Evolutionary conservation across 2,113 vertebrate genomes (phyloP).

Genomic region (Scortum barcoo): DNA sequence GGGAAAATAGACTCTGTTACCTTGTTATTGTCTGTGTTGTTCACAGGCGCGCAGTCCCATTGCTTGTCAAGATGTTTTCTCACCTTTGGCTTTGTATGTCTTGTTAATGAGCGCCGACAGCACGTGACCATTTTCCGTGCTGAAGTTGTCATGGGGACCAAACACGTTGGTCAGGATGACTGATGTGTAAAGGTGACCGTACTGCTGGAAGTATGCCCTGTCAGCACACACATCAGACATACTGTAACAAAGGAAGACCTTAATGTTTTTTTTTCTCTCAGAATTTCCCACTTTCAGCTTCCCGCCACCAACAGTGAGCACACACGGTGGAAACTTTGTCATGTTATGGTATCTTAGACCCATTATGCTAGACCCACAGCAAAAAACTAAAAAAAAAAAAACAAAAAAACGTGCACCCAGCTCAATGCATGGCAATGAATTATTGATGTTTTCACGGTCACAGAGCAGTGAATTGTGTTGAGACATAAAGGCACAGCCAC

Average conservation of each 20-base stretch:
- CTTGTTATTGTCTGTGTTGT: neutral
- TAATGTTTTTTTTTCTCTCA: neutral
- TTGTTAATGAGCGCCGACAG: slow-evolving; percentile 93
- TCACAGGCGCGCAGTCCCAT: neutral
- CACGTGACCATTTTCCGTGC: slow-evolving; percentile 90
- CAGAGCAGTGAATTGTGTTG: neutral
- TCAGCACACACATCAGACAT: neutral
- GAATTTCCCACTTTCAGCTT: neutral
- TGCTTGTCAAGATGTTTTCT: slow-evolving; percentile 43
- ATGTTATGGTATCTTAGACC: neutral
- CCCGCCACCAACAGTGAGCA: neutral
- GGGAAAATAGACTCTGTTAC: neutral
- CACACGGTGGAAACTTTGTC: neutral
- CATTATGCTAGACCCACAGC: neutral
- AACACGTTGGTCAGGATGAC: slow-evolving; percentile 94
- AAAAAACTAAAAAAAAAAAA: neutral
- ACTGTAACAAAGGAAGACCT: neutral
- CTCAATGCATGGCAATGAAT: neutral
- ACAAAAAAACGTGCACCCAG: neutral
- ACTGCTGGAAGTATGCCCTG: slow-evolving; percentile 82
- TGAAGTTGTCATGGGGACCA: slow-evolving; percentile 91
- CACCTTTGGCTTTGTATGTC: slow-evolving; percentile 89
- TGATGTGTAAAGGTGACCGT: slow-evolving; percentile 86
- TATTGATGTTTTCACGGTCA: neutral
- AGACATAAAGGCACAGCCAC: neutral